Conservation (phyloP, 2,888 invertebrate species). For the Eurytoma californica region DNA sequence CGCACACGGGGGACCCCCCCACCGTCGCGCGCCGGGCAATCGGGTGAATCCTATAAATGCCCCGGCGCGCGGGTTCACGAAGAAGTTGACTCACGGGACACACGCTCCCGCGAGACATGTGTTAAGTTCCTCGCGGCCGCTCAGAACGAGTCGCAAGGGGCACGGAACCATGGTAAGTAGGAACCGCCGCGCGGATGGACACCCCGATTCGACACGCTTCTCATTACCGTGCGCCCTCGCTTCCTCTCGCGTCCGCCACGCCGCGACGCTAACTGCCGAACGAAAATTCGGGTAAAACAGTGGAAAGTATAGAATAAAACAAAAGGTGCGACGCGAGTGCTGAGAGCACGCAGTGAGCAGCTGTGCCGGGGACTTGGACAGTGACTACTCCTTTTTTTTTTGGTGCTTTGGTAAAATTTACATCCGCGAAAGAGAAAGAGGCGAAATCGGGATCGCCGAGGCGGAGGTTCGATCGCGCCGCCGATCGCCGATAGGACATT, state of each 20-base stretch:
- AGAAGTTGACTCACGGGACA: constrained; percentile 67
- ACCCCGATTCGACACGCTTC: background rate
- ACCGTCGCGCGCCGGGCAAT: constrained; percentile 61
- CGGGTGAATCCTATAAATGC: constrained; percentile 74
- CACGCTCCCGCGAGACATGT: constrained; percentile 67
- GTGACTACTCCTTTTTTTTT: too few relatives aligned
- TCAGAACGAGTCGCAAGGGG: constrained; percentile 1
- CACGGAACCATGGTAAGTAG: constrained; percentile 49
- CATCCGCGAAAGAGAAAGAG: too few relatives aligned
- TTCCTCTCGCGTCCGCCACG: background rate
- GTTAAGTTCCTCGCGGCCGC: constrained; percentile 56
- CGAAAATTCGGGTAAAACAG: background rate
- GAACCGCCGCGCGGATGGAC: background rate
- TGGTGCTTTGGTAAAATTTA: too few relatives aligned
- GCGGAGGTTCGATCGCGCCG: background rate
- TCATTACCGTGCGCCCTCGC: background rate
- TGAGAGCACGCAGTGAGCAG: too few relatives aligned
- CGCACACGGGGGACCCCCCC: constrained; percentile 58
- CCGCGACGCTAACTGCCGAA: background rate
- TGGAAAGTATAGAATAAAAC: too few relatives aligned
- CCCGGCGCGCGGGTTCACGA: constrained; percentile 65
- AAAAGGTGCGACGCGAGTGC: too few relatives aligned
- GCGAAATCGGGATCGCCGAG: too few relatives aligned
- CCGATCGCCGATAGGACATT: constrained; percentile 4
- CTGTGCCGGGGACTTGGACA: too few relatives aligned